Conservation (phyloP, 2,797 vertebrate species). For the Manis crassicaudata region DNA sequence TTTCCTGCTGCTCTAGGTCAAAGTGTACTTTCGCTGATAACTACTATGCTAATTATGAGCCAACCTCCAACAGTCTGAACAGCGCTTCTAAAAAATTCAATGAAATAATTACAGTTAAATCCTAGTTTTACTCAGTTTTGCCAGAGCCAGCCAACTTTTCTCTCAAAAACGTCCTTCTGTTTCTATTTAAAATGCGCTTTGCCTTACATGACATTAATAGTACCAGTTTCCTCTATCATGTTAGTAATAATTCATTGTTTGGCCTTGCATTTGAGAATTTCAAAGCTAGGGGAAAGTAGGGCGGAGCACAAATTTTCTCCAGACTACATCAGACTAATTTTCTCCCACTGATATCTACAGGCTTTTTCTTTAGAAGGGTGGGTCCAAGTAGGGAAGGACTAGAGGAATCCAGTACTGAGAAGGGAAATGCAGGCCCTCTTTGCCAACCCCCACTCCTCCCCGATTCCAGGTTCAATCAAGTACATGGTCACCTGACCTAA, state of each 20-base stretch:
- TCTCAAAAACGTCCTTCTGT: conserved; percentile 73
- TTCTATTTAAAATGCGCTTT: conserved; percentile 57
- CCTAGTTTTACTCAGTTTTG: neutral
- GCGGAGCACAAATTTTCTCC: conserved; percentile 63
- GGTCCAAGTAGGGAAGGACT: neutral
- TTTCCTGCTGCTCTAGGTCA: conserved; percentile 29
- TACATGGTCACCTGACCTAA: neutral
- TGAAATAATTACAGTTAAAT: conserved; percentile 3
- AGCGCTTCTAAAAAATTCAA: neutral
- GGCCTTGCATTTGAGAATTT: conserved; percentile 57
- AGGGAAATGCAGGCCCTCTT: neutral
- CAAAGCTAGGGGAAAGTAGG: conserved; percentile 58
- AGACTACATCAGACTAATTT: conserved; percentile 68
- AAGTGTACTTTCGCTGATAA: neutral
- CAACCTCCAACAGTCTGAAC: neutral
- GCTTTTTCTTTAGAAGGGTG: conserved; percentile 13
- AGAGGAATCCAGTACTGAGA: neutral
- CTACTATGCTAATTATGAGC: neutral
- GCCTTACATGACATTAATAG: conserved; percentile 26
- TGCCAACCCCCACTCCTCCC: neutral
- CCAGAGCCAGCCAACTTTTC: neutral
- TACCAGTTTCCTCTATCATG: conserved; percentile 61
- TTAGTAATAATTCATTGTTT: conserved; percentile 64
- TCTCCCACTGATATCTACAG: conserved; percentile 30
- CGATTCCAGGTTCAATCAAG: neutral